Conservation (phyloP, 2,797 vertebrate genomes). For the Trachops cirrhosus region DNA sequence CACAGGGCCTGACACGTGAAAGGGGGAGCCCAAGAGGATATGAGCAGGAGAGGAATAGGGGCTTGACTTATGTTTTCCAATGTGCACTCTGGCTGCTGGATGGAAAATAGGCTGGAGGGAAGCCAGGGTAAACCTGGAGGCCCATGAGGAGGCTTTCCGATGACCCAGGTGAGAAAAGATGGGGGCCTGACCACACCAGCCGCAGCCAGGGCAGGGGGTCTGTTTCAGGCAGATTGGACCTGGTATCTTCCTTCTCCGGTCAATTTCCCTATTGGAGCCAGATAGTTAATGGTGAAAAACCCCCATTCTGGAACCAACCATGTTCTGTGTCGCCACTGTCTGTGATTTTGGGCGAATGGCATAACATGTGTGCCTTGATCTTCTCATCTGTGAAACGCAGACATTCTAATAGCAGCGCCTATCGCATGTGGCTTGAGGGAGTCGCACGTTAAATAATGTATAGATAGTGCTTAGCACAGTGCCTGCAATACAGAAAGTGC, state of each 20-base stretch:
- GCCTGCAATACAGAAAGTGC: background rate
- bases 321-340: background rate
- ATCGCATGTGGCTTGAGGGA: background rate
- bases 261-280: background rate
- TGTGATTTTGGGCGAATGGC: background rate
- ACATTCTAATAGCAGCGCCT: background rate
- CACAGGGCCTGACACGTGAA: background rate
- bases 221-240: background rate
- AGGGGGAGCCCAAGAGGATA: background rate
- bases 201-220: accelerated
- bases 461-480: background rate
- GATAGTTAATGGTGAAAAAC: background rate
- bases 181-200: background rate
- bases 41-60: background rate
- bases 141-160: background rate
- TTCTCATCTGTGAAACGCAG: background rate
- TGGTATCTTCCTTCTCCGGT: background rate
- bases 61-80: background rate
- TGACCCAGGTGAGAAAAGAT: background rate
- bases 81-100: background rate
- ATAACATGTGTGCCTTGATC: constrained; percentile 9
- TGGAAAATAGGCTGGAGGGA: background rate
- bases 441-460: background rate
- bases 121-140: background rate
- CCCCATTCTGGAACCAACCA: background rate